Evolutionary conservation across 2,113 vertebrate species (phyloP).

Genomic region (Sylvia atricapilla): DNA sequence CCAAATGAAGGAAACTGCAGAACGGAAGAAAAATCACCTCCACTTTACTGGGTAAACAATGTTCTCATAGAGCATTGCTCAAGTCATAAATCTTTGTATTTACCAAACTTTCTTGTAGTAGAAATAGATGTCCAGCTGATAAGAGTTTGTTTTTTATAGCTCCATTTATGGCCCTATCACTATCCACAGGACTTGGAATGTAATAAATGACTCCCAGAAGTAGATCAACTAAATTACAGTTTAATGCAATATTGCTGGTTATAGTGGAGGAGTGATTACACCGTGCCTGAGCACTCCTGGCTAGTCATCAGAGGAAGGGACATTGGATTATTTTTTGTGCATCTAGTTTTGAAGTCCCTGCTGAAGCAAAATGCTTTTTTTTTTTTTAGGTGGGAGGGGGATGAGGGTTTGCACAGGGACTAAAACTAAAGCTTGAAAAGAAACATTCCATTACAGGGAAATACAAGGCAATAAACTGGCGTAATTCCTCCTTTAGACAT

Average conservation of each 20-base stretch:
- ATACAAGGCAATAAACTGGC: neutral
- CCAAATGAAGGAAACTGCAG: neutral
- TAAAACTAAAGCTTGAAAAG: neutral
- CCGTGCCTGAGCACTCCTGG: neutral
- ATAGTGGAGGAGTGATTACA: neutral
- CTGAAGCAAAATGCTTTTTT: neutral
- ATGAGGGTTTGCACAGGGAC: neutral
- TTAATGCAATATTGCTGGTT: constrained; percentile 5
- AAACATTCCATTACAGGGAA: neutral
- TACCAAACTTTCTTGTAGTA: neutral
- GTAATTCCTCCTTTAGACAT: neutral
- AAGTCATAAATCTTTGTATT: constrained; percentile 23
- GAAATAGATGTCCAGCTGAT: constrained; percentile 20
- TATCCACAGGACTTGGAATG: neutral
- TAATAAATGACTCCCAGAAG: constrained; percentile 29
- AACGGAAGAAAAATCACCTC: constrained; percentile 24
- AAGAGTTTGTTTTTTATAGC: neutral
- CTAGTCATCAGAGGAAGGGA: neutral
- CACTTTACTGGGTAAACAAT: neutral
- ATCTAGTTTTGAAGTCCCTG: neutral
- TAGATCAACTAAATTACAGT: constrained; percentile 29
- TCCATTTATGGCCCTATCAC: constrained; percentile 9
- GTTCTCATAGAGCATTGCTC: neutral
- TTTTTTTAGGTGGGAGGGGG: neutral
- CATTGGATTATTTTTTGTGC: neutral